Conservation (phyloP, 2,888 invertebrate genomes). For the Unio delphinus region DNA sequence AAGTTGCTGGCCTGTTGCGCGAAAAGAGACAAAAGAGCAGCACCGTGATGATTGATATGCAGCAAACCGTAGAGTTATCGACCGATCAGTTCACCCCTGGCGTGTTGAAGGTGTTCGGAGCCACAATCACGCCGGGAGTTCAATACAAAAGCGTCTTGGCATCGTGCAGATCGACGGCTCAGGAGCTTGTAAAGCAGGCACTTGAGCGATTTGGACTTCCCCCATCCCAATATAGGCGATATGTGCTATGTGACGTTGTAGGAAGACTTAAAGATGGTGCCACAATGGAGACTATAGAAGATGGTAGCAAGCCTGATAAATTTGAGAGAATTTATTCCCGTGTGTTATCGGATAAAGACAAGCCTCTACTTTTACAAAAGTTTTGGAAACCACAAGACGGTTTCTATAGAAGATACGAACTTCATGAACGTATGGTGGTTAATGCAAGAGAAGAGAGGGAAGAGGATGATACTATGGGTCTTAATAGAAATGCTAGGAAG, state of each 20-base stretch:
- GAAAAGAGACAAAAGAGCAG: slow-evolving; percentile 16
- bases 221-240: slow-evolving; percentile 38
- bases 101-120: slow-evolving; percentile 63
- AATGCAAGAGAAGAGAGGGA: slow-evolving; percentile 35
- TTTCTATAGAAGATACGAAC: slow-evolving; percentile 61
- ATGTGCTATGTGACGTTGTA: slow-evolving; percentile 65
- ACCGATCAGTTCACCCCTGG: slow-evolving; percentile 62
- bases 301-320: slow-evolving; percentile 19
- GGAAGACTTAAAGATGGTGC: slow-evolving; percentile 36
- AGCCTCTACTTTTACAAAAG: slow-evolving; percentile 60
- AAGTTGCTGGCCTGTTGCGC: slow-evolving; percentile 19
- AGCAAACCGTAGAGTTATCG: slow-evolving; percentile 50
- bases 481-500: slow-evolving; percentile 62
- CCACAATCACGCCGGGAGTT: slow-evolving; percentile 59
- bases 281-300: slow-evolving; percentile 7
- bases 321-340: slow-evolving; percentile 60
- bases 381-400: slow-evolving; percentile 67
- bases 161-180: slow-evolving; percentile 58
- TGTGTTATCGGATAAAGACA: slow-evolving; percentile 56
- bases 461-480: slow-evolving; percentile 56
- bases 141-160: slow-evolving; percentile 67
- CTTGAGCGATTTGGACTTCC: slow-evolving; percentile 61
- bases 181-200: slow-evolving; percentile 64
- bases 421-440: slow-evolving; percentile 50
- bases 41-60: slow-evolving; percentile 12